These are phyloP conservation scores for Lamproptera curius DNA, from an alignment of 2,888 invertebrate species.

Conservation along the genomic window DNA sequence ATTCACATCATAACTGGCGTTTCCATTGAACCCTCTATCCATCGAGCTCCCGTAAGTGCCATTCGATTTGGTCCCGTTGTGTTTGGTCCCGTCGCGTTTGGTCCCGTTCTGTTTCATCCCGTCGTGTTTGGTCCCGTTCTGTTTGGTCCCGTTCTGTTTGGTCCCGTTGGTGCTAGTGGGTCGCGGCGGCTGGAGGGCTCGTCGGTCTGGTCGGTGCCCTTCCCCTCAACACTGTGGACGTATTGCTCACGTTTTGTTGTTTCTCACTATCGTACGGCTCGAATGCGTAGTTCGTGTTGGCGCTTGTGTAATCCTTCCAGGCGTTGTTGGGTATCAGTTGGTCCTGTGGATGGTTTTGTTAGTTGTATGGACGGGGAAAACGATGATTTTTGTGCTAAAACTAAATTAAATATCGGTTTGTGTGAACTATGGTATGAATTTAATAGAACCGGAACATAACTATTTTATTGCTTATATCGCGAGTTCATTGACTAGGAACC, in stretches of 20 bases:
- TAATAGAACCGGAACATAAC: too few relatives aligned
- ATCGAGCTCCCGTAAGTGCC: too few relatives aligned
- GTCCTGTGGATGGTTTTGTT: constrained; percentile 82
- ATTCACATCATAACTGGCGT: too few relatives aligned
- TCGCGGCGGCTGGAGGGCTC: constrained; percentile 44
- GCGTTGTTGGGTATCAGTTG: constrained; percentile 89
- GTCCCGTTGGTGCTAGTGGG: constrained; percentile 25
- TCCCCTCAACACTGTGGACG: constrained; percentile 41
- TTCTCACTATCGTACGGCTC: constrained; percentile 92
- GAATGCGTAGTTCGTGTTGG: constrained; percentile 93
- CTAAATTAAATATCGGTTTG: too few relatives aligned
- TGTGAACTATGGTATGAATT: too few relatives aligned
- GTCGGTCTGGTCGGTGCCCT: constrained; percentile 25
- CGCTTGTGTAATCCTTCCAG: constrained; percentile 92
- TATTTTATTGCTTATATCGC: too few relatives aligned
- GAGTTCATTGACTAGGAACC: too few relatives aligned
- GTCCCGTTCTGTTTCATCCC: constrained; percentile 7
- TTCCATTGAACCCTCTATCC: too few relatives aligned
- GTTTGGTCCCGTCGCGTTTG: constrained; percentile 5
- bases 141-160: background rate
- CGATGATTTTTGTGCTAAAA: too few relatives aligned
- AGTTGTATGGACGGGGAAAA: too few relatives aligned
- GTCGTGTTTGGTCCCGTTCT: too few relatives aligned
- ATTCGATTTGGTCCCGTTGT: too few relatives aligned
- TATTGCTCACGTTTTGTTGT: constrained; percentile 49